Conservation (phyloP, 2,113 vertebrate genomes). For the Noctilio leporinus region DNA sequence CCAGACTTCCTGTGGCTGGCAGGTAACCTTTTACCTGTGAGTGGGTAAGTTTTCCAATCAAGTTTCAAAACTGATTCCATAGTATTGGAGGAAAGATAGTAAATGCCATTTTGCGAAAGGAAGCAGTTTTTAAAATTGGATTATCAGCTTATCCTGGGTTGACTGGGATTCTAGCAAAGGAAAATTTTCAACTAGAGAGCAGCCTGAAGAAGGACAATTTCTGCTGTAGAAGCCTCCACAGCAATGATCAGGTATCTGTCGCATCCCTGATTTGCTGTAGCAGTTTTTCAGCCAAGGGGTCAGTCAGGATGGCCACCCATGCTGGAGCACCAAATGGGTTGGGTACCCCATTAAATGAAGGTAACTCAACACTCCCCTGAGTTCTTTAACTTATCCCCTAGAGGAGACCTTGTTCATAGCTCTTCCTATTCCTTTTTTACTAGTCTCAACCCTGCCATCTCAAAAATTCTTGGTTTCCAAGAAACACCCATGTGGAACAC, state of each 20-base stretch:
- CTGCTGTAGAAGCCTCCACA: neutral
- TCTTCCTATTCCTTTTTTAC: neutral
- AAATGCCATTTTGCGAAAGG: neutral
- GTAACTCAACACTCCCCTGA: neutral
- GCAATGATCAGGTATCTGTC: neutral
- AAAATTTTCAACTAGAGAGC: neutral
- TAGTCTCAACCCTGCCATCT: neutral
- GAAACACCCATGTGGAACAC: neutral
- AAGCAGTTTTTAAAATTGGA: neutral
- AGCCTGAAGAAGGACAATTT: neutral
- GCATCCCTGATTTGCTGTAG: neutral
- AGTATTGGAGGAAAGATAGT: neutral
- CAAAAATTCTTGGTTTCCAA: constrained; percentile 12
- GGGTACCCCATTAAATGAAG: neutral
- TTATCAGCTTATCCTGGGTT: neutral
- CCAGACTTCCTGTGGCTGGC: neutral
- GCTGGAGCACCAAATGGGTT: neutral
- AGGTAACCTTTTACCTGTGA: neutral
- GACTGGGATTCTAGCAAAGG: neutral
- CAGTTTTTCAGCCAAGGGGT: neutral
- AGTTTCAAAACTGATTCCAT: neutral
- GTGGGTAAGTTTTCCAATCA: neutral
- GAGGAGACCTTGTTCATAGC: neutral
- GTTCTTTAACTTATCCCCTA: neutral
- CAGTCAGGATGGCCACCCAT: neutral